Evolutionary conservation across 2,113 vertebrate genomes (phyloP), one percentile per base, ranked within the genome.

Genomic region (Lepus europaeus): DNA sequence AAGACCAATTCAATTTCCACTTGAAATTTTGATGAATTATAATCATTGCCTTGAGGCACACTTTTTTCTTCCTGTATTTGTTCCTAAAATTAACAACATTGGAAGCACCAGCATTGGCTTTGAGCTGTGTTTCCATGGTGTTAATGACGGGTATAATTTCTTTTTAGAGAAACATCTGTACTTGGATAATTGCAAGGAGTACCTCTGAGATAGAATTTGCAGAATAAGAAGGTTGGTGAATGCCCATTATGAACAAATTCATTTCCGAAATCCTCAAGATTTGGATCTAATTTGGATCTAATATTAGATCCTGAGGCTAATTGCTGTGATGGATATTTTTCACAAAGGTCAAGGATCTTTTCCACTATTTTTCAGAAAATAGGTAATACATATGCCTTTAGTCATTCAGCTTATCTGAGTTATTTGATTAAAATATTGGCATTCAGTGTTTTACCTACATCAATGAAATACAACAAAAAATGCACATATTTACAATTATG

Each of bases 91-190:
- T 78, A 89, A 73, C 70, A 91, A 72, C 36, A 74, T 33, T 73
- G 29, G 10, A 89, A 95, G 51, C 29, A 77, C 45, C 33, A 74
- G 1, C 53, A 77, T 39, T 93, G 93, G 61, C 86, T 88, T 45
- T 53, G 63, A 78, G n/a, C 69, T 90, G 25, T 78, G 77, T 68
- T 87, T 94, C 39, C 16, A 10, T 61, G 69, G 69, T 76, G 84
- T 36, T 95, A 95, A 95, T 96, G 81, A 88, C 36, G 63, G 9
- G 33, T 39, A 70, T 85, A 92, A 96, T 94, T 96, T 72, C 73
- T 86, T 94, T 94, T 87, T 87, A 96, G 91, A 93, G 85, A 95
- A 96, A 94, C 70, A 91, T 82, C 25, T 11, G 33, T 77, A 89
- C 53, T 95, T 95, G 76, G 77, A 92, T 91, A 73, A 95, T 89